These are phyloP conservation scores for Panthera uncia DNA, from an alignment of 2,113 vertebrate genomes.

Conservation along the genomic window DNA sequence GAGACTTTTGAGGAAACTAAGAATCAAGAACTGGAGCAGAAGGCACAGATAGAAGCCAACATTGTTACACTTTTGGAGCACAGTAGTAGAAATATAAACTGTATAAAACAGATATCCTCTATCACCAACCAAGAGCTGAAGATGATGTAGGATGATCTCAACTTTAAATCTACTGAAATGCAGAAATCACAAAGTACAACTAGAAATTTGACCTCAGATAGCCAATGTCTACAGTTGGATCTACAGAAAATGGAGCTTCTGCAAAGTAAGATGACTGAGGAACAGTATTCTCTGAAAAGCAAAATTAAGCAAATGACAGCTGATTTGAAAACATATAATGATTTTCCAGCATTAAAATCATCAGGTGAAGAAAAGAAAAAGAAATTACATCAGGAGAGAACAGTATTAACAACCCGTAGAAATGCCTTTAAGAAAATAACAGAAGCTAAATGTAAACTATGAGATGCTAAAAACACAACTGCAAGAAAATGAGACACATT, in stretches of 20 bases:
- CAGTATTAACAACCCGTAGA: slow-evolving; percentile 85
- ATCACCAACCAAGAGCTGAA: slow-evolving; percentile 94
- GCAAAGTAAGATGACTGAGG: slow-evolving; percentile 92
- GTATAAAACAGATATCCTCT: slow-evolving; percentile 91
- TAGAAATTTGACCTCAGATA: slow-evolving; percentile 92
- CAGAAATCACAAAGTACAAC: slow-evolving; percentile 96
- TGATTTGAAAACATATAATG: slow-evolving; percentile 89
- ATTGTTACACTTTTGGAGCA: slow-evolving; percentile 93
- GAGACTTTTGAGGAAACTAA: slow-evolving; percentile 89
- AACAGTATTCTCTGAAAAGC: slow-evolving; percentile 90
- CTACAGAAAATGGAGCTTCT: slow-evolving; percentile 96
- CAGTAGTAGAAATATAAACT: slow-evolving; percentile 92
- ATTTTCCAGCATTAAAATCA: slow-evolving; percentile 90
- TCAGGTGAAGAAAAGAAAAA: slow-evolving; percentile 93
- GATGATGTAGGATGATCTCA: slow-evolving; percentile 96
- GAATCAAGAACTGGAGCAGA: slow-evolving; percentile 87
- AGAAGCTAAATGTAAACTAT: slow-evolving; percentile 85
- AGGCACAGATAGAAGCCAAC: slow-evolving; percentile 87
- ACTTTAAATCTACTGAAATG: slow-evolving; percentile 96
- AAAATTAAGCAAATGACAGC: slow-evolving; percentile 89
- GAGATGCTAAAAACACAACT: slow-evolving; percentile 90
- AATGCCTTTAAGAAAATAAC: slow-evolving; percentile 89
- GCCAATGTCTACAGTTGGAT: slow-evolving; percentile 93
- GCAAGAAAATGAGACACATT: slow-evolving; percentile 95
- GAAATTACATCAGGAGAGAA: slow-evolving; percentile 92